Conservation (phyloP, 2,113 vertebrate genomes). For the Acanthisitta chloris region DNA sequence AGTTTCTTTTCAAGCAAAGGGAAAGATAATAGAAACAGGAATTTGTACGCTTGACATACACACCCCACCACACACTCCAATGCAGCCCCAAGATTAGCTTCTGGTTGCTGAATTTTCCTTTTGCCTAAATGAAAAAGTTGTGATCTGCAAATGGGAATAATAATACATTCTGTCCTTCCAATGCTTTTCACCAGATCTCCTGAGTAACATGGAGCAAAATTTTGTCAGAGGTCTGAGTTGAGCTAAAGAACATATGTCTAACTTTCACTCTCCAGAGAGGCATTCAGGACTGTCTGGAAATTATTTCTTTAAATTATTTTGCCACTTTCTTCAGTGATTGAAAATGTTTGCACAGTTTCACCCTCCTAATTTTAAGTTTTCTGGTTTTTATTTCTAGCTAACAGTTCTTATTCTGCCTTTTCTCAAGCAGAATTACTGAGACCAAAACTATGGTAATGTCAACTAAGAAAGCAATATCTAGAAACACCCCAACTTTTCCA, state of each 20-base stretch:
- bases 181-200: background rate
- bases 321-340: background rate
- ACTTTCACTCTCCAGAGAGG: background rate
- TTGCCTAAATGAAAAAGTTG: background rate
- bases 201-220: background rate
- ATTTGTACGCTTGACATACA: background rate
- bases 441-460: background rate
- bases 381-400: background rate
- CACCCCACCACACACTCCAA: background rate
- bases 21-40: background rate
- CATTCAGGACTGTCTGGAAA: background rate
- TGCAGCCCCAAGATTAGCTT: background rate
- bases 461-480: background rate
- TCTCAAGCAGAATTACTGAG: background rate
- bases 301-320: background rate
- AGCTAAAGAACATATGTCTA: background rate
- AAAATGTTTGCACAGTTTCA: background rate
- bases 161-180: background rate
- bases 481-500: background rate
- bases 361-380: background rate
- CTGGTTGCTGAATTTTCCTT: background rate
- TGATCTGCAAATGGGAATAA: background rate
- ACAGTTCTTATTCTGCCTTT: background rate
- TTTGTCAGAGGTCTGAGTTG: background rate
- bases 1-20: background rate